Conservation (phyloP, 1,140 invertebrate species). For the Drosophila carrolli region DNA sequence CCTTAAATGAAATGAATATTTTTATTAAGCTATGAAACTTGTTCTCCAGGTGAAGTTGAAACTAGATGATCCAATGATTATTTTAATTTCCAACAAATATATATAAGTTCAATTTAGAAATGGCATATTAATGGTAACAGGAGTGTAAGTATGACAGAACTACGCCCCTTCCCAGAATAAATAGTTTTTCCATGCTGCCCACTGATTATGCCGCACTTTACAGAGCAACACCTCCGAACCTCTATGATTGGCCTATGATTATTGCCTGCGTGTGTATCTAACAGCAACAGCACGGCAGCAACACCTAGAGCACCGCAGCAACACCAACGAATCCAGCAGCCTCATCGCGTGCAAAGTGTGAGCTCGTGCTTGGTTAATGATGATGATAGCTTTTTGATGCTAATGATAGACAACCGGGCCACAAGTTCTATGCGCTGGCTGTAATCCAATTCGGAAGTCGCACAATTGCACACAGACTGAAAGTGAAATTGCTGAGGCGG, state of each 20-base stretch:
- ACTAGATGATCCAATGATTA: no score
- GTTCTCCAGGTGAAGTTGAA: no score
- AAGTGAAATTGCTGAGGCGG: conserved; percentile 68
- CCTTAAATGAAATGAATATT: no score
- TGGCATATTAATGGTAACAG: not conserved
- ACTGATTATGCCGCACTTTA: conserved; percentile 63
- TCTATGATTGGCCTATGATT: conserved; percentile 63
- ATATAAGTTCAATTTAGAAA: not conserved
- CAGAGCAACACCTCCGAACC: conserved; percentile 72
- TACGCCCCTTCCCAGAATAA: not conserved
- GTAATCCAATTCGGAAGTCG: conserved; percentile 68
- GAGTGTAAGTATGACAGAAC: conserved; percentile 1
- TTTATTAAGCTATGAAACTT: no score
- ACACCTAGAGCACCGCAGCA: conserved; percentile 16
- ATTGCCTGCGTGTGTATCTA: conserved; percentile 62
- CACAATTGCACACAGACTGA: conserved; percentile 47
- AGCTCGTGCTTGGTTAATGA: conserved; percentile 76
- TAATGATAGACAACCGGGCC: conserved; percentile 66
- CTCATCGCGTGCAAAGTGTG: conserved; percentile 71
- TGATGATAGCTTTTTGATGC: conserved; percentile 81
- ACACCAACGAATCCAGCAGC: conserved; percentile 46
- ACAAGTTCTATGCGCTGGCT: conserved; percentile 28
- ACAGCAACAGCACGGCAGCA: conserved; percentile 36
- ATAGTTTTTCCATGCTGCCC: conserved; percentile 37
- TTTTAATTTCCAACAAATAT: not conserved